A percentile compares a stretch with the other conserved stretches of the same genome.
Evolutionary conservation across 23 tunicate species (phyloP).

Genomic region (Oikopleura albicans): DNA sequence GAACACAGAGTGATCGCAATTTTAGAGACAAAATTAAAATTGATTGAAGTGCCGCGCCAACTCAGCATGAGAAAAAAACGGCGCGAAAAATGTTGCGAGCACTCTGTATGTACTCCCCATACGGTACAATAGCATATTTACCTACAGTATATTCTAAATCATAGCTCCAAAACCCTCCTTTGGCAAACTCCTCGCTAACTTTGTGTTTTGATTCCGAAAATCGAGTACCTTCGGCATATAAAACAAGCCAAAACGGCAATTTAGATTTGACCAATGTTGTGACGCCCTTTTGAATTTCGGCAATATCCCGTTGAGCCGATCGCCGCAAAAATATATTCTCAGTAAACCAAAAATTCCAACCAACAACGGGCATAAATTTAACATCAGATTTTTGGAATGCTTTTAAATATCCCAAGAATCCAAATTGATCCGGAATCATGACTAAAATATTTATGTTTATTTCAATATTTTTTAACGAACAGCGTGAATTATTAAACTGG

Average conservation of each 20-base stretch:
- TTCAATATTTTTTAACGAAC: no score
- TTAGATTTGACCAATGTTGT: not conserved
- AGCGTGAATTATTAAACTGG: no score
- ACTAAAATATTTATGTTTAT: no score
- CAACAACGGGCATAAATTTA: not conserved
- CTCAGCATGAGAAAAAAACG: no score
- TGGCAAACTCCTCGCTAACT: not conserved
- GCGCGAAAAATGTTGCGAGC: no score
- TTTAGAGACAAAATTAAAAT: no score
- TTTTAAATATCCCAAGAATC: not conserved
- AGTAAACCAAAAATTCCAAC: not conserved
- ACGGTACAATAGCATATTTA: no score
- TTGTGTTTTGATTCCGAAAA: not conserved
- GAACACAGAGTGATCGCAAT: no score
- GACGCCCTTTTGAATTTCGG: not conserved
- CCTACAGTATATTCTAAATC: no score
- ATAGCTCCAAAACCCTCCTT: no score
- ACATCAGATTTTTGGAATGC: not conserved
- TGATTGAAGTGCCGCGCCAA: no score
- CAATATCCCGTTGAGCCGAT: not conserved
- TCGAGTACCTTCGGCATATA: not conserved
- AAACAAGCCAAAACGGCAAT: not conserved
- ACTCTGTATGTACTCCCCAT: no score
- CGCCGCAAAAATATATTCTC: not conserved
- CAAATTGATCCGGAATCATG: not conserved